Evolutionary conservation across 2,797 vertebrate species (phyloP), one percentile per base, ranked within the genome.

Genomic region (Odontamblyopus rebecca): DNA sequence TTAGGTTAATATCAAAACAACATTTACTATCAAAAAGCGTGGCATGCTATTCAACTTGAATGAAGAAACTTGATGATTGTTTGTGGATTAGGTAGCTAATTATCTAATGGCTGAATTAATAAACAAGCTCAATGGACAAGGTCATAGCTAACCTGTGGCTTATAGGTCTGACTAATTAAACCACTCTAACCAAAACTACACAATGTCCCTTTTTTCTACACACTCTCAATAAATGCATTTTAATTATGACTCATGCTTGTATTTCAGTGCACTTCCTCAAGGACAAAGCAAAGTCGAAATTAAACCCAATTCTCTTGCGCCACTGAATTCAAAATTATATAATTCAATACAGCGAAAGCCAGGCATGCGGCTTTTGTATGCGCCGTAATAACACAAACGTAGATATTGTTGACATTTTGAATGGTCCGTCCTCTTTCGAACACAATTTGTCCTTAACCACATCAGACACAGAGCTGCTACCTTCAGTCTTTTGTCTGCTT

Each of bases 361-460:
- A 16, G 75, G 70, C 71, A 76, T 67, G 66, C 63, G 78, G 77
- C 79, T 71, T 62, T 78, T 71, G 66, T 64, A 38, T 57, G 59
- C 75, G 69, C 66, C 2, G 64, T 81, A 77, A 82, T 80, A 83
- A 81, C 59, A 76, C 69, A 83, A 41, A n/a, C 30, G 38, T 12
- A 35, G 65, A 64, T 61, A 68, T 69, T 76, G n/a, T 62, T 41
- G 64, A 76, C 77, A 73, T 78, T 74, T 32, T 48, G 50, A 79
- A 76, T 71, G 69, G 82, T 78, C 74, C 81, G 64, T 67, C 65
- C 75, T 62, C 74, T 79, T 78, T 79, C 65, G 71, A 72, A 83
- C 70, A 80, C 7, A 70, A 79, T 88, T 88, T 84, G 84, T 91
- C 86, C 86, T 89, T 85, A 90, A 83, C 82, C 86, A 78, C 1